A percentile compares a stretch with the other conserved stretches of the same genome.
phyloP scores from a whole-genome alignment of 30 jellyfish, hydroid and myxozoan genomes.

The Aurelia coerulea region DNA sequence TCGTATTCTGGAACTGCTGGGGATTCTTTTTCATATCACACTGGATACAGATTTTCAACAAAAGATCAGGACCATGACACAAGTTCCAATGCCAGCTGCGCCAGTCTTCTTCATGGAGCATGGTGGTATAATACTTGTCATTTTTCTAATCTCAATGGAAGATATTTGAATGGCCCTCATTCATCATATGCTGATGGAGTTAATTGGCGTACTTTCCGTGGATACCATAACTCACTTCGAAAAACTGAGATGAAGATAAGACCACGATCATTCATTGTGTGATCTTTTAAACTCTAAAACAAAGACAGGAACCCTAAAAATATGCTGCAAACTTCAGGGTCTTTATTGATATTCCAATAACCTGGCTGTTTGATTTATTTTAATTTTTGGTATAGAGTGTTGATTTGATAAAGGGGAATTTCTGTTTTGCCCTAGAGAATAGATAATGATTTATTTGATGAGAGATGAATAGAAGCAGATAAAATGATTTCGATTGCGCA shows the following conservation, averaged over 20 bases:
- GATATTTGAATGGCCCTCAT: constrained; percentile 11
- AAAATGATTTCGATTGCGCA: too few relatives aligned
- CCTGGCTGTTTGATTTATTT: too few relatives aligned
- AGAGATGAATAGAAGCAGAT: too few relatives aligned
- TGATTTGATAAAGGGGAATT: too few relatives aligned
- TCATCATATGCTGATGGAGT: constrained; percentile 10
- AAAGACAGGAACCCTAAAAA: too few relatives aligned
- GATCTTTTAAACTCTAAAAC: too few relatives aligned
- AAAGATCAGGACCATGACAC: background rate
- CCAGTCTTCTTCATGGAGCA: background rate
- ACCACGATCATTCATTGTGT: background rate
- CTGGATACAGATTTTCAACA: background rate
- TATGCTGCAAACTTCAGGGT: too few relatives aligned
- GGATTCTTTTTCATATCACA: background rate
- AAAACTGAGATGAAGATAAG: constrained; percentile 3
- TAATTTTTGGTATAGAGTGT: too few relatives aligned
- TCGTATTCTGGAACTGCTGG: constrained; percentile 13
- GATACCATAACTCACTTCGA: background rate
- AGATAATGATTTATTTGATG: too few relatives aligned
- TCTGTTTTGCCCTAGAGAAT: too few relatives aligned
- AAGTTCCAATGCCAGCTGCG: background rate
- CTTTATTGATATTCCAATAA: too few relatives aligned
- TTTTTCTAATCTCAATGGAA: constrained; percentile 9
- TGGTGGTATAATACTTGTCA: constrained; percentile 10
- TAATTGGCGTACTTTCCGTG: background rate